Evolutionary conservation across 2,113 vertebrate species (phyloP), one percentile per base, ranked within the genome.

Genomic region (Malurus elegans): DNA sequence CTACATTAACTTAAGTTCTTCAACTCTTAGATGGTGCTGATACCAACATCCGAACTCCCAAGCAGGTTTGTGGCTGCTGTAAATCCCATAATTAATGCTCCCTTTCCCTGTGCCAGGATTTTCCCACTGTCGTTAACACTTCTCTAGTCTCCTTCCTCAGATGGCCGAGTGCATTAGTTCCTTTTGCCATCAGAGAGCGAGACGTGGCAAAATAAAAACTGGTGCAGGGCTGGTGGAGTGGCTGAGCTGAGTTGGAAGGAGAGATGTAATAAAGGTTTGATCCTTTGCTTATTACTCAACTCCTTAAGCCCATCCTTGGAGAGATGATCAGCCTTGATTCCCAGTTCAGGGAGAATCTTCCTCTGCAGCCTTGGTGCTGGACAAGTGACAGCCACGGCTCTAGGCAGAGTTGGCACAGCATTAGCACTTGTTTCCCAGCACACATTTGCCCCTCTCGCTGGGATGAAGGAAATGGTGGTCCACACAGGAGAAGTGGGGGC

Each of bases 161-260:
- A 23, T 45, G 47, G 5, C 10, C 4, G 45, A 58, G 70, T 36
- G 5, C 6, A 9, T 56, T 12, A 48, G 19, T 74, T 82, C 61
- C 23, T 66, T 78, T 32, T 67, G 75, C 57, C 26, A 14, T 72
- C 38, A 28, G 58, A 78, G 47, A 44, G 25, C 3, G 1, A 73
- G 47, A 25, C 28, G 25, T 0, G 0, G 23, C 2, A 1, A 32
- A 42, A 45, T 16, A 28, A 58, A 45, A 74, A 2, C 53, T 24
- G 74, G 10, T 25, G 6, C n/a, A 32, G 71, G 26, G 47, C 23
- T 53, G 61, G 25, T 24, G 23, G 38, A 79, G 34, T 14, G 16
- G 40, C 56, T 53, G 42, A 62, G 65, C 48, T 57, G 83, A 53
- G 32, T 18, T 19, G 13, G 44, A 64, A 62, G 53, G 26, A 67